Base-by-base conservation (phyloP, 2,113 vertebrate genomes). In the Nerophis lumbriciformis region DNA sequence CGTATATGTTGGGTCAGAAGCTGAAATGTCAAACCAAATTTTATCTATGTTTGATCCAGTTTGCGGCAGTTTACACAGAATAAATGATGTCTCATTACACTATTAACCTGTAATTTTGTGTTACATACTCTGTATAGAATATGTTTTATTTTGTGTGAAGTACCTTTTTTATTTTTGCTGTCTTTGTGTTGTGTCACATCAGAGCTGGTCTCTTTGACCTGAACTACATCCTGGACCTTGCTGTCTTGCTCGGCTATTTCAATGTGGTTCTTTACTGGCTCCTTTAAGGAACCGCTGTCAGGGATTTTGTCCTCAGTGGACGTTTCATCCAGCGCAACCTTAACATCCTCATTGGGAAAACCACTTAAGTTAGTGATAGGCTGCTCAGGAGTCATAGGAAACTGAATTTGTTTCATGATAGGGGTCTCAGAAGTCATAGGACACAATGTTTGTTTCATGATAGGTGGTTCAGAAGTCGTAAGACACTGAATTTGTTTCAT, bases 301-400 rank as follows among this genome's bases (percentile, higher is more conserved):
- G 61, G 21, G 9, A 16, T 47, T 53, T 76, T 74, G 8, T 63
- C 58, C 7, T 78, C 75, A 47, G 51, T 15, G 69, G 73, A 75
- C 0, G 73, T 69, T 57, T 88, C 85, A 58, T 90, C 79, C 36
- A 84, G 61, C 0, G 74, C 78, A 2, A 52, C 66, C 54, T 88
- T 89, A 45, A 90, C 80, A 58, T 89, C 90, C 44, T 84, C 82
- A 58, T 19, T 75, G 4, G 87, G 86, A 61, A 85, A 83, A 16
- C 82, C 65, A 53, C 38, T 72, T 5, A 87, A 51, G 19, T 83
- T 61, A 11, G 63, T 45, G 11, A 14, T 1, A 1, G 56, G 50
- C 48, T 11, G 58, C 35, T 75, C 78, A 11, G 66, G 38, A 51
- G 52, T 21, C 6, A 8, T 61, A 59, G 63, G 65, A 53, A 8